phyloP scores from a whole-genome alignment of 30 jellyfish, hydroid and myxozoan species.

The Hydra vulgaris region DNA sequence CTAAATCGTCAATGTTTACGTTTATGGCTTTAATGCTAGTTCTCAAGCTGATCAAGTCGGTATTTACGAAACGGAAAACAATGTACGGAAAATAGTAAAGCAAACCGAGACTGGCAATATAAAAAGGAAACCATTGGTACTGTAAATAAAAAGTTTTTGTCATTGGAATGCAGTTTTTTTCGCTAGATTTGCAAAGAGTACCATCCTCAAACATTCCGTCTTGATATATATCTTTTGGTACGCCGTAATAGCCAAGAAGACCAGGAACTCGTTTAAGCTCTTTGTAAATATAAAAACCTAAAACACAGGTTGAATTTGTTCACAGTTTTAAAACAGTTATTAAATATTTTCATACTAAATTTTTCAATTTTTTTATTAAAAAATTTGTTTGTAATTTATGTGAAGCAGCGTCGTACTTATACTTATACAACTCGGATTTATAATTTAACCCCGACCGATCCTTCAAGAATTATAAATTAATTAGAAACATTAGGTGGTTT shows the following conservation, averaged over 20 bases:
- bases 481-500: no score
- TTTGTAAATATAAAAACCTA: slow-evolving; percentile 19
- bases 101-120: slow-evolving; percentile 21
- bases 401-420: no score
- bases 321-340: no score
- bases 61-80: slow-evolving; percentile 9
- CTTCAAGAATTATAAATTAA: no score
- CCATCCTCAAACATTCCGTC: slow-evolving; percentile 13
- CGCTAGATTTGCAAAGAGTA: slow-evolving; percentile 1
- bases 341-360: no score
- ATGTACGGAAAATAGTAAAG: slow-evolving; percentile 24
- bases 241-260: slow-evolving; percentile 1
- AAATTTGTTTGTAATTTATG: no score
- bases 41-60: slow-evolving; percentile 23
- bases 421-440: no score
- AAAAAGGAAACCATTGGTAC: slow-evolving; percentile 28
- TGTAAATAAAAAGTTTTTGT: slow-evolving; percentile 27
- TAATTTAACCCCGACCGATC: no score
- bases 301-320: no score
- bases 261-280: not conserved
- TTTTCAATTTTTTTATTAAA: no score
- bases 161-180: slow-evolving; percentile 4
- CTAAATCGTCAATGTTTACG: slow-evolving; percentile 19
- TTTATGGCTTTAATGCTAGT: slow-evolving; percentile 27
- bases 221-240: slow-evolving; percentile 1